A percentile compares a stretch with the other conserved stretches of the same genome.
These are phyloP conservation scores for Perithous albicinctus DNA, from an alignment of 2,888 invertebrate species.

Conservation along the genomic window DNA sequence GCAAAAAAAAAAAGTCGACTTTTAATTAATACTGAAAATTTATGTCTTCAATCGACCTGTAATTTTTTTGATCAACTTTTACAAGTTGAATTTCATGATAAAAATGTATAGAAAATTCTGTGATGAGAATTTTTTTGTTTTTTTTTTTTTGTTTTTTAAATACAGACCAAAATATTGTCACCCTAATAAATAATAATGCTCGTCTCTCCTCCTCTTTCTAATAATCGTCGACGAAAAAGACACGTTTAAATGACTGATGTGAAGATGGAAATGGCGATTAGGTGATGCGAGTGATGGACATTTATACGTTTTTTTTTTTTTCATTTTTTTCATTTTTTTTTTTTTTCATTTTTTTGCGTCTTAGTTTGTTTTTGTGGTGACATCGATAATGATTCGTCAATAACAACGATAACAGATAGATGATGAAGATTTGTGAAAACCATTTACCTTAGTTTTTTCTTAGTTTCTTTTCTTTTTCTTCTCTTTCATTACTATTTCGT, in stretches of 20 bases:
- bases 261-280: conserved; percentile 51
- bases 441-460: conserved; percentile 41
- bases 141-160: no score
- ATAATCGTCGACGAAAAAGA: conserved; percentile 48
- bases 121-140: no score
- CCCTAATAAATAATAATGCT: conserved; percentile 65
- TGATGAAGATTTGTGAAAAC: conserved; percentile 66
- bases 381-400: conserved; percentile 66
- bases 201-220: conserved; percentile 4
- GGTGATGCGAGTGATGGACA: conserved; percentile 49
- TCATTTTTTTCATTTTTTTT: conserved; percentile 35
- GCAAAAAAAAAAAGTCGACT: no score
- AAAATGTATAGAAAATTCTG: no score
- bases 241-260: conserved; percentile 54
- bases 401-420: conserved; percentile 70
- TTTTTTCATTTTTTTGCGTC: conserved; percentile 32
- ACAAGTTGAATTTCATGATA: no score
- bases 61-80: no score
- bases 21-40: no score
- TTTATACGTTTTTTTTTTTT: conserved; percentile 36
- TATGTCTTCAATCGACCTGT: no score
- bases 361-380: conserved; percentile 49
- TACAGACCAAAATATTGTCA: no score
- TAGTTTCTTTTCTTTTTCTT: conserved; percentile 32
- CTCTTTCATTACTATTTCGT: conserved; percentile 22